Evolutionary conservation across 2,888 invertebrate genomes (phyloP).

Genomic region (Drosophila picticornis): DNA sequence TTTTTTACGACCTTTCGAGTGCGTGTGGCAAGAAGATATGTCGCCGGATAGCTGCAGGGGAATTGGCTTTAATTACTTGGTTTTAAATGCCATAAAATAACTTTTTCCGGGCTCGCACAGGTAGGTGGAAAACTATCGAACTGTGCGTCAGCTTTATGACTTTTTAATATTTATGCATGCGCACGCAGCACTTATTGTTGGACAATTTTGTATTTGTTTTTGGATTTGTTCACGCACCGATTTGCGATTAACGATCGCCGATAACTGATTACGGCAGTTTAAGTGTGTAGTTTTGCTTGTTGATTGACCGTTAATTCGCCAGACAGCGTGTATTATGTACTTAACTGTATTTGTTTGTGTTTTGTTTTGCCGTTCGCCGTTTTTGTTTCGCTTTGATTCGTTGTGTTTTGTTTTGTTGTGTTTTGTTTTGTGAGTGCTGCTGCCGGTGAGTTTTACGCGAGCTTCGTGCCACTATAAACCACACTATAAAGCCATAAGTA

Average conservation of each 20-base stretch:
- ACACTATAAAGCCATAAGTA: slow-evolving; percentile 66
- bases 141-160: slow-evolving; percentile 68
- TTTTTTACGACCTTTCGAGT: slow-evolving; percentile 63
- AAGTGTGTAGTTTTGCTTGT: slow-evolving; percentile 35
- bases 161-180: slow-evolving; percentile 72
- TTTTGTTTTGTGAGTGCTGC: slow-evolving; percentile 30
- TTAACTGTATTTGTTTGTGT: slow-evolving; percentile 4
- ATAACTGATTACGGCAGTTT: slow-evolving; percentile 18
- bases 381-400: slow-evolving; percentile 27
- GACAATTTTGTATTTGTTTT: slow-evolving; percentile 55
- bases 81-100: slow-evolving; percentile 72
- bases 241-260: slow-evolving; percentile 29
- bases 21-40: slow-evolving; percentile 44
- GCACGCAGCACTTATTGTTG: slow-evolving; percentile 51
- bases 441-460: slow-evolving; percentile 38
- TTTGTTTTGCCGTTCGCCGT: not conserved
- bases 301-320: slow-evolving; percentile 47
- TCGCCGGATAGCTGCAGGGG: slow-evolving; percentile 28
- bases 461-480: slow-evolving; percentile 59
- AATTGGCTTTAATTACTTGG: slow-evolving; percentile 71
- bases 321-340: slow-evolving; percentile 18
- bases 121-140: slow-evolving; percentile 41
- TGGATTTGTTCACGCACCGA: slow-evolving; percentile 41
- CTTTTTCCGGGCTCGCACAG: slow-evolving; percentile 16
- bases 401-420: slow-evolving; percentile 26